Conservation (phyloP, 1,140 invertebrate species). For the Leptopilina boulardi region DNA sequence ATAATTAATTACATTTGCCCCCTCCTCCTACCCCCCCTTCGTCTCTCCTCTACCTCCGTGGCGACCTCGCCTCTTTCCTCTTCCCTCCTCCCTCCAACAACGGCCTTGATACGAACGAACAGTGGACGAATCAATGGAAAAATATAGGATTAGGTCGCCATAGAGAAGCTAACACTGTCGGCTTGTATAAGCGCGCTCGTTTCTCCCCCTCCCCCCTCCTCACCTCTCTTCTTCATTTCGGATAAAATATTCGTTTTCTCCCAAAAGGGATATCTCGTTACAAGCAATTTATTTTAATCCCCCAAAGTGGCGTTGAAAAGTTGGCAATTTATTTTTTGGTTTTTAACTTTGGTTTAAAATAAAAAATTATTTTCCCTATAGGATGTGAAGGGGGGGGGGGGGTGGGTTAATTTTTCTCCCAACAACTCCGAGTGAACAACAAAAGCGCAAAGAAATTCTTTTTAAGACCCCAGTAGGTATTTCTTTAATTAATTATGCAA, state of each 20-base stretch:
- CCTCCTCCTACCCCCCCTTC: slow-evolving; percentile 69
- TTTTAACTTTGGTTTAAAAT: too few relatives aligned
- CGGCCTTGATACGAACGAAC: slow-evolving; percentile 60
- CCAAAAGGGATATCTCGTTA: background rate
- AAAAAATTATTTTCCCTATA: too few relatives aligned
- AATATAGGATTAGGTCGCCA: slow-evolving; percentile 66
- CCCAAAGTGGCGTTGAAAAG: background rate
- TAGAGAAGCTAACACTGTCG: slow-evolving; percentile 46
- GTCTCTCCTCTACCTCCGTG: too few relatives aligned
- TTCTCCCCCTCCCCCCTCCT: too few relatives aligned
- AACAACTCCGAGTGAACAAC: background rate
- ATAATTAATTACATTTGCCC: slow-evolving; percentile 77
- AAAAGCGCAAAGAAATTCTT: slow-evolving; percentile 62
- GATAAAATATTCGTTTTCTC: background rate
- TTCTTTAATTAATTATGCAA: slow-evolving; percentile 72
- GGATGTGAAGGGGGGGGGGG: background rate
- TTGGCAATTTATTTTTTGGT: too few relatives aligned
- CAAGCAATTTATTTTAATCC: background rate
- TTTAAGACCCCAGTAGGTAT: slow-evolving; percentile 66
- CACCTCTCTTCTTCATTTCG: background rate
- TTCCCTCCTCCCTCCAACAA: slow-evolving; percentile 49
- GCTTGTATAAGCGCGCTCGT: background rate
- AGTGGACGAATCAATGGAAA: slow-evolving; percentile 71
- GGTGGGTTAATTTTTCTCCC: background rate
- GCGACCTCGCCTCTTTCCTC: slow-evolving; percentile 59